phyloP scores from a whole-genome alignment of 1,140 invertebrate species.

The Solen grandis region DNA sequence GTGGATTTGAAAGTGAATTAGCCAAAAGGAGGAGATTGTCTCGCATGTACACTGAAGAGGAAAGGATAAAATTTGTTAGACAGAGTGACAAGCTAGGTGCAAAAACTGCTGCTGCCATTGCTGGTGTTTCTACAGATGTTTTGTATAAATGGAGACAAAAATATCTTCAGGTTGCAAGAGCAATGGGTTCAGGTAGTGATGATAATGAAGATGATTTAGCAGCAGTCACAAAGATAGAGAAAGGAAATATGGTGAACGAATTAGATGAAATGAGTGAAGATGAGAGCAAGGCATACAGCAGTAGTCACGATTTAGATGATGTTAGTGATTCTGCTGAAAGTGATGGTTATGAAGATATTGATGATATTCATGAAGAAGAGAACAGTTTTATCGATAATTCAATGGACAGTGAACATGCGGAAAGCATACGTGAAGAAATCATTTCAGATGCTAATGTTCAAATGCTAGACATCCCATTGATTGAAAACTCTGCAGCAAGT shows the following conservation, averaged over 20 bases:
- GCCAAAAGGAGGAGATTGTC: constrained; percentile 10
- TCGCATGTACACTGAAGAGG: constrained; percentile 31
- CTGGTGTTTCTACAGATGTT: constrained; percentile 31
- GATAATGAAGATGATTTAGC: constrained; percentile 6
- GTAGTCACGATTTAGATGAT: background rate
- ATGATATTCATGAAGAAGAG: background rate
- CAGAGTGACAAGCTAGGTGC: constrained; percentile 26
- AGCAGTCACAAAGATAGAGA: background rate
- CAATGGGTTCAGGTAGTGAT: background rate
- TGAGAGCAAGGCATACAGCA: background rate
- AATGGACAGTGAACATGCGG: too few relatives aligned
- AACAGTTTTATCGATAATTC: too few relatives aligned
- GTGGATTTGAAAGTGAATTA: background rate
- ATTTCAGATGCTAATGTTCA: too few relatives aligned
- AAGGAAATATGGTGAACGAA: background rate
- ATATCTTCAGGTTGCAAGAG: constrained; percentile 1
- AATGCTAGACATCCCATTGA: too few relatives aligned
- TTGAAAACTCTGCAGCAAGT: constrained; percentile 31
- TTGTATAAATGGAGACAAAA: constrained; percentile 39
- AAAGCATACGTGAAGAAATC: too few relatives aligned
- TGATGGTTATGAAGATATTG: background rate
- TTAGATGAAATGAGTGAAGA: background rate
- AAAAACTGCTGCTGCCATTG: constrained; percentile 22
- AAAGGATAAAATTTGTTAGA: constrained; percentile 37
- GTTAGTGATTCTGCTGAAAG: background rate